phyloP scores from a whole-genome alignment of 2,888 invertebrate genomes.

The Caenorhabditis sulstoni region DNA sequence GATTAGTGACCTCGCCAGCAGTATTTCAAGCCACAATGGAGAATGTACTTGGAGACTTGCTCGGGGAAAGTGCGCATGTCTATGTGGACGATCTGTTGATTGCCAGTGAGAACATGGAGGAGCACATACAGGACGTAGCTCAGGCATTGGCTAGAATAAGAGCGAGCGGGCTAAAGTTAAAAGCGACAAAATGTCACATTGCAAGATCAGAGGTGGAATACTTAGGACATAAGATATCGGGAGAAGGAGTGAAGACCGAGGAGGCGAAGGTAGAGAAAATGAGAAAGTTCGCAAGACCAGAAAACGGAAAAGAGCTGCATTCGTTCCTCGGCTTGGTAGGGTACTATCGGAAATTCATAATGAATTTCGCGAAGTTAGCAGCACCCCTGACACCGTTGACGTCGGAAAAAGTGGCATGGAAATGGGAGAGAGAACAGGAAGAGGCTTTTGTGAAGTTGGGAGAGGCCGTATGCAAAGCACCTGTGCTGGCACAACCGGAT shows the following conservation, averaged over 20 bases:
- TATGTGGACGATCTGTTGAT: conserved; percentile 73
- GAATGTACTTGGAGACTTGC: conserved; percentile 31
- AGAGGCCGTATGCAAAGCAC: too few species aligned
- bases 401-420: conserved; percentile 46
- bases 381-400: conserved; percentile 58
- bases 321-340: too few species aligned
- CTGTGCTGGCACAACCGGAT: too few species aligned
- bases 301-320: too few species aligned
- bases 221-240: conserved; percentile 4
- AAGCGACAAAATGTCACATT: conserved; percentile 21
- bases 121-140: conserved; percentile 49
- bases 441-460: too few species aligned
- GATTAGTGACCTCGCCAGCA: conserved; percentile 69
- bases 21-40: conserved; percentile 73
- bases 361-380: conserved; percentile 56
- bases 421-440: too few species aligned
- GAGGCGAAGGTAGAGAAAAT: too few species aligned
- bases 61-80: too few species aligned
- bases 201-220: conserved; percentile 7
- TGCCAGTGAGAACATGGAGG: conserved; percentile 41
- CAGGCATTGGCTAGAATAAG: conserved; percentile 40
- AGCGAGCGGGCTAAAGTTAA: too few species aligned
- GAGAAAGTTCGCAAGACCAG: too few species aligned
- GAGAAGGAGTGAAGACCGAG: conserved; percentile 12
- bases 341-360: conserved; percentile 68